A percentile compares a stretch with the other conserved stretches of the same genome.
Evolutionary conservation across 2,113 vertebrate species (phyloP).

Genomic region (Antigone vipio): DNA sequence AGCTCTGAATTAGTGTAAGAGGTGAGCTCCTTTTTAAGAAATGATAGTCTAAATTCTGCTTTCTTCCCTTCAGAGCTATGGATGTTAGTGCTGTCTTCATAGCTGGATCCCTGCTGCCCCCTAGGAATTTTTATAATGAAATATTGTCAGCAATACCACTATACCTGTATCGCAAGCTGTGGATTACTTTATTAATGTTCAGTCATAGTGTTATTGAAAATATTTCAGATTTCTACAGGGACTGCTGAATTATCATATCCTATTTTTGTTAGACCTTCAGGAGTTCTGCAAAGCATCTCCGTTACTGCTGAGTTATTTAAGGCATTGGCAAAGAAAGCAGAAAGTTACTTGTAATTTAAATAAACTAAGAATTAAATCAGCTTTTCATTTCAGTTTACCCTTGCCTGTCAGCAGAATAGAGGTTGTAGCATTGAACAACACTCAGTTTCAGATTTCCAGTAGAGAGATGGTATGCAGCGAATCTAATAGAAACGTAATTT

Average conservation of each 20-base stretch:
- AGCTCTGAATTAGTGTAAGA: background rate
- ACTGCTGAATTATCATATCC: background rate
- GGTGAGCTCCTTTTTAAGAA: background rate
- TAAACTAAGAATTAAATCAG: background rate
- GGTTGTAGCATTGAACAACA: background rate
- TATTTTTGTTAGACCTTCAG: background rate
- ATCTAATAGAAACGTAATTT: background rate
- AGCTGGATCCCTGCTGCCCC: constrained; percentile 34
- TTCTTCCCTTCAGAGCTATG: background rate
- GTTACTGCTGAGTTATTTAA: background rate
- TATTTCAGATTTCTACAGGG: background rate
- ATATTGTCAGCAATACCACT: background rate
- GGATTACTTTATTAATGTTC: background rate
- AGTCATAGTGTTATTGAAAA: background rate
- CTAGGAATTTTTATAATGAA: constrained; percentile 35
- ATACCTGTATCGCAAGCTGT: background rate
- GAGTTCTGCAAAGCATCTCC: background rate
- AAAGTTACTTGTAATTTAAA: background rate
- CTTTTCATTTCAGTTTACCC: background rate
- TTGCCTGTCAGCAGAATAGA: background rate
- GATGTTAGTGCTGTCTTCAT: background rate
- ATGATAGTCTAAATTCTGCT: background rate
- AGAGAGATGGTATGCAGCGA: background rate
- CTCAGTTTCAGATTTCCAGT: background rate
- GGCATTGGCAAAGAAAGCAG: background rate